Evolutionary conservation across 2,888 invertebrate genomes (phyloP), one percentile per base, ranked within the genome.

Genomic region (Synergus umbraculus): DNA sequence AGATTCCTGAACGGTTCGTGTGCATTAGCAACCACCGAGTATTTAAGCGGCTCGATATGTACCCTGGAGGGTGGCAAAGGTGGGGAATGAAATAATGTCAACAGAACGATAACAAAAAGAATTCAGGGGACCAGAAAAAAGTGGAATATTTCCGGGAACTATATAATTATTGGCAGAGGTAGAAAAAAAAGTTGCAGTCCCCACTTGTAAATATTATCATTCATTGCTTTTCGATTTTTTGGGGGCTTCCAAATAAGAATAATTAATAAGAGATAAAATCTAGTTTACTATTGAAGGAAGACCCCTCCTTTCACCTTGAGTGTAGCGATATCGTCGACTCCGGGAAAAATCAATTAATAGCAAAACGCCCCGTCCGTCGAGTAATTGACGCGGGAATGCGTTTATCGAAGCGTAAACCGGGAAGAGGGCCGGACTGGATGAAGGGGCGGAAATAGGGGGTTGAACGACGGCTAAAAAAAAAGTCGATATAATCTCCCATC

Each of bases 401-500:
- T 89, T 90, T 88, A 90, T 87, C 88, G 90, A 85, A 87, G 89
- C 87, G 87, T 90, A 88, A 91, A 91, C 87, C 87, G 86, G 86
- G 85, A 86, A 88, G 83, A 81, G 83, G 83, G 83, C 84, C 83
- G 84, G 84, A 82, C 79, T 81, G 83, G 79, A 80, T 80, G 81
- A 83, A 78, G 84, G 81, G 82, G 79, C 78, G 81, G 83, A 82
- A 84, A 82, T 79, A 82, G 84, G 82, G 84, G 83, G 81, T 83
- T 80, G 85, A 84, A 81, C 83, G 80, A 79, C 81, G 83, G 80
- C 81, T 79, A 81, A 83, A 85, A 88, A 90, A 88, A 90, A 90
- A 91, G 54, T 91, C 91, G 90, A 91, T 91, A 89, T 89, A 91
- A 91, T 91, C 90, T 90, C 87, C 88, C 90, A 90, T 91, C 90